These are phyloP conservation scores for Periophthalmodon schlosseri DNA, from an alignment of 2,113 vertebrate species.

Conservation along the genomic window DNA sequence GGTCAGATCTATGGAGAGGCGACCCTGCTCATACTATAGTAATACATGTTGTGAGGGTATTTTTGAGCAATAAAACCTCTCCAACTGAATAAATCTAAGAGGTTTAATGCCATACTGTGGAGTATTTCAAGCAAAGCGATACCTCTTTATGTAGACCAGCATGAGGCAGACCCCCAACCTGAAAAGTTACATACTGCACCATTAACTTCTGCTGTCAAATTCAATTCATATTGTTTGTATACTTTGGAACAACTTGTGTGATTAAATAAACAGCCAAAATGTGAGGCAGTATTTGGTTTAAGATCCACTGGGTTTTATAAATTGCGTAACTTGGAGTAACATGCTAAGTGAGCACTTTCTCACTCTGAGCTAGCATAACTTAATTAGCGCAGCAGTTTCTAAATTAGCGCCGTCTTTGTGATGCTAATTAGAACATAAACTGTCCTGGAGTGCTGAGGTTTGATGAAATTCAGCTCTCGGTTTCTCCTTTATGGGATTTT, in stretches of 20 bases:
- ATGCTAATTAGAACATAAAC: constrained; percentile 52
- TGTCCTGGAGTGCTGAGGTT: constrained; percentile 36
- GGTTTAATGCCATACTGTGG: too few species aligned
- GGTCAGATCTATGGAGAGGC: too few species aligned
- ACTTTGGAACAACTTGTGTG: not conserved
- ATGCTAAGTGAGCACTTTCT: constrained; percentile 30
- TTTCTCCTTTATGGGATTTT: constrained; percentile 30
- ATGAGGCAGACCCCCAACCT: too few species aligned
- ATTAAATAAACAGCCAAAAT: not conserved
- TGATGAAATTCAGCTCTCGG: constrained; percentile 28
- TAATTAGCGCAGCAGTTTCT: constrained; percentile 50
- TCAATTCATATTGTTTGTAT: not conserved
- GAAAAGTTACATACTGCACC: too few species aligned
- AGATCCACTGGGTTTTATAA: constrained; percentile 21
- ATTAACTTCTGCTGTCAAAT: not conserved
- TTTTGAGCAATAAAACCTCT: too few species aligned
- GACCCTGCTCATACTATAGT: too few species aligned
- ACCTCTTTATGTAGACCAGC: too few species aligned
- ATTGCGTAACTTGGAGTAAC: constrained; percentile 11
- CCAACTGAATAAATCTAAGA: too few species aligned
- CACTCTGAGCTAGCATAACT: constrained; percentile 11
- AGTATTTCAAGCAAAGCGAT: too few species aligned
- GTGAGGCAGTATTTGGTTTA: not conserved
- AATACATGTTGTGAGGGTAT: too few species aligned
- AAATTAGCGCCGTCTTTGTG: constrained; percentile 58